Percentiles rank a stretch among this genome's conserved stretches.
phyloP scores from a whole-genome alignment of 1,140 invertebrate genomes.

The Pseudoatta argentina region DNA sequence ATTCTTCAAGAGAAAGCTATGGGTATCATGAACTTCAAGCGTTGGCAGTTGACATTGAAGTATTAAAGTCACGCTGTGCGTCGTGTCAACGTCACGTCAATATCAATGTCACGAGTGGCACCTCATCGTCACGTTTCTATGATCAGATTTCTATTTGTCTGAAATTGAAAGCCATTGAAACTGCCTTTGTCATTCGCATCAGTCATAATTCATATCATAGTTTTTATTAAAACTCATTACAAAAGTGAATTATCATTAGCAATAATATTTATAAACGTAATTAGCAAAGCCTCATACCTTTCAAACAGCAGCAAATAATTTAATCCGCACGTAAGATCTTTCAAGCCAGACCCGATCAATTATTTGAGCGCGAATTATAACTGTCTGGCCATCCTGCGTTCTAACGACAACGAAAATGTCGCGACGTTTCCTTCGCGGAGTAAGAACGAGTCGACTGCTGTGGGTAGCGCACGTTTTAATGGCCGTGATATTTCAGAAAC shows the following conservation, averaged over 20 bases:
- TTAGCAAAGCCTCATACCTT: neutral
- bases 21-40: neutral
- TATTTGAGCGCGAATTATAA: neutral
- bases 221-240: neutral
- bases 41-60: neutral
- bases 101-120: slow-evolving; percentile 9
- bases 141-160: slow-evolving; percentile 31
- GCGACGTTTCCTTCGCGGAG: neutral
- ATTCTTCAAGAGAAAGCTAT: neutral
- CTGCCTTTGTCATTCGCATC: neutral
- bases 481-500: slow-evolving; percentile 31
- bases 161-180: slow-evolving; percentile 16
- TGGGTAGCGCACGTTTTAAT: slow-evolving; percentile 17
- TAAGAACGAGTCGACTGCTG: neutral
- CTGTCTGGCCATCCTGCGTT: neutral
- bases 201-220: neutral
- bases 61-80: slow-evolving; percentile 32
- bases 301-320: neutral
- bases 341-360: neutral
- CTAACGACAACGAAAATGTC: slow-evolving; percentile 5
- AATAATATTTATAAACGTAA: neutral
- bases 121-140: slow-evolving; percentile 4
- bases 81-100: slow-evolving; percentile 30
- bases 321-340: too few species aligned
- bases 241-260: neutral